Percentiles rank a stretch among this genome's conserved stretches.
phyloP scores from a whole-genome alignment of 1,140 invertebrate genomes.

The Campoletis sonorensis region DNA sequence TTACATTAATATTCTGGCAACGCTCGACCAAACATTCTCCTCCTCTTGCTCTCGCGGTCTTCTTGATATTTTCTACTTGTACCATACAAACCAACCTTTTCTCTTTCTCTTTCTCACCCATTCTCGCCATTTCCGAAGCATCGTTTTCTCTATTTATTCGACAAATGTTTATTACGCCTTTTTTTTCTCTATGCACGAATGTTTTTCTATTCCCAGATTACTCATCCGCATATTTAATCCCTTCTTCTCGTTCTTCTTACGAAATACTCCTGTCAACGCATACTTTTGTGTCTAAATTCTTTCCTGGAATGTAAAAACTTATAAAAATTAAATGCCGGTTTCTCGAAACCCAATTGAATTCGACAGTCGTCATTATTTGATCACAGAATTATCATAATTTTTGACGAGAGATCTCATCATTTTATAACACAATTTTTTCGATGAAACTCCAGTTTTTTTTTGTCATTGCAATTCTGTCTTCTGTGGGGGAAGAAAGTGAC shows the following conservation, averaged over 20 bases:
- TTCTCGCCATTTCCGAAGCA: slow-evolving; percentile 43
- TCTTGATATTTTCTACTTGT: neutral
- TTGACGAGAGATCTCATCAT: too few species aligned
- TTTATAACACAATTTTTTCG: too few species aligned
- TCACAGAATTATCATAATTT: neutral
- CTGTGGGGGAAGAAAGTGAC: neutral
- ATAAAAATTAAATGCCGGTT: neutral
- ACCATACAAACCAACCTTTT: neutral
- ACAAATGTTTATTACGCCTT: neutral
- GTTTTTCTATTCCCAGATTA: slow-evolving; percentile 32
- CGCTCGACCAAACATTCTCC: slow-evolving; percentile 50
- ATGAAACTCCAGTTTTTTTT: too few species aligned
- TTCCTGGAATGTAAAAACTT: slow-evolving; percentile 19
- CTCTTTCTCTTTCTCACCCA: slow-evolving; percentile 23
- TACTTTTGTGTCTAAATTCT: slow-evolving; percentile 17
- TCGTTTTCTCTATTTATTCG: slow-evolving; percentile 2
- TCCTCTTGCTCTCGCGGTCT: slow-evolving; percentile 35
- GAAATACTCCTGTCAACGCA: neutral
- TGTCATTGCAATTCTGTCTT: too few species aligned
- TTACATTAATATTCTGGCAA: slow-evolving; percentile 61
- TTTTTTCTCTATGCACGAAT: neutral
- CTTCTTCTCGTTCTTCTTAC: neutral
- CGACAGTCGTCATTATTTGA: neutral
- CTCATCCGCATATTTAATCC: slow-evolving; percentile 33
- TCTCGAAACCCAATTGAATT: neutral